These are phyloP conservation scores for Distichodus sexfasciatus DNA, from an alignment of 2,797 vertebrate species.

Conservation along the genomic window DNA sequence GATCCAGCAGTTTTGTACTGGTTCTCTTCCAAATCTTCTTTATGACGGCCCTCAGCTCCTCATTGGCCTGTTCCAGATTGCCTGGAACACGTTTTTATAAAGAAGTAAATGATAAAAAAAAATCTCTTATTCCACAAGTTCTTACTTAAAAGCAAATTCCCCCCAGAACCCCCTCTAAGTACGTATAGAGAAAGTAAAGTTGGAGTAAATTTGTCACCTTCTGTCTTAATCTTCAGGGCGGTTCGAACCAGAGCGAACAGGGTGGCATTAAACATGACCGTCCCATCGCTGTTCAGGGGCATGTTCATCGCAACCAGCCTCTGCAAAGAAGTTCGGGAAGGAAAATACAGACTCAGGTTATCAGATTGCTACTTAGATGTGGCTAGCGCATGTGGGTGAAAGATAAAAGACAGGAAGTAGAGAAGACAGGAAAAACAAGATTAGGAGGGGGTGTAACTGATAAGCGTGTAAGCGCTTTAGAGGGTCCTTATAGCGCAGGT, in stretches of 20 bases:
- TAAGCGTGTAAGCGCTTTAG: too few species aligned
- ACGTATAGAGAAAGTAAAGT: too few species aligned
- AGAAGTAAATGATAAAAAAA: neutral
- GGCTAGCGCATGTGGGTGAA: too few species aligned
- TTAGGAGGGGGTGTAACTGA: too few species aligned
- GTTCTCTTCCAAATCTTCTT: conserved; percentile 99
- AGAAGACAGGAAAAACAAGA: too few species aligned
- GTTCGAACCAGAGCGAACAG: conserved; percentile 97
- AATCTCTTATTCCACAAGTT: too few species aligned
- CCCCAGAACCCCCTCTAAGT: neutral
- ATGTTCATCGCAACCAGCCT: conserved; percentile 98
- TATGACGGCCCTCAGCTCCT: conserved; percentile 93
- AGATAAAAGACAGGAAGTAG: too few species aligned
- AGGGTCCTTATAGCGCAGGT: too few species aligned
- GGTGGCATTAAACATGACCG: conserved; percentile 98
- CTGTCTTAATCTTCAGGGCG: conserved; percentile 97
- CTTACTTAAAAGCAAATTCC: too few species aligned
- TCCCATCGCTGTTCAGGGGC: conserved; percentile 95
- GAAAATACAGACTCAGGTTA: too few species aligned
- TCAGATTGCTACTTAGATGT: too few species aligned
- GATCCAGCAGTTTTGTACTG: conserved; percentile 96
- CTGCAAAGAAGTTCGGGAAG: too few species aligned
- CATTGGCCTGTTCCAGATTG: conserved; percentile 96
- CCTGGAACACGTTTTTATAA: conserved; percentile 67
- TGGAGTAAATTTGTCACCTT: conserved; percentile 74